Base-by-base conservation (phyloP, 2,888 invertebrate genomes). In the Pasiphila rectangulata region DNA sequence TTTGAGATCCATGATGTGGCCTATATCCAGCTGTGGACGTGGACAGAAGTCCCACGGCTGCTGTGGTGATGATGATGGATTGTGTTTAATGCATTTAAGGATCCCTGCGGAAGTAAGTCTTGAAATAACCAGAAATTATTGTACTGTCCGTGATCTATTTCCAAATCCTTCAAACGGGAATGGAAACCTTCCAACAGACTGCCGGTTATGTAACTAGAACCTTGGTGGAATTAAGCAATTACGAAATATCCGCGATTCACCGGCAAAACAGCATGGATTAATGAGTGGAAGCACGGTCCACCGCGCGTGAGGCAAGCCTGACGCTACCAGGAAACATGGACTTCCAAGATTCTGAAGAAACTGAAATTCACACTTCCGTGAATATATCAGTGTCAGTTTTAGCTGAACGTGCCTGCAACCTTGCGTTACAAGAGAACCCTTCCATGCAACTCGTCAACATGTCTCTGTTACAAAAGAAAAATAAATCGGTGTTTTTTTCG, bases 201-300 rank as follows among this genome's bases (percentile, higher is more conserved):
- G 16, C 45, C 46, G 46, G 48, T 56, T 50, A 52, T 44, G 51
- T 47, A 25, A 45, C 42, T 60, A 59, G 24, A 63, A 61, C 72
- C 69, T 75, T 69, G 67, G 55, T 62, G 56, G 63, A 68, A 71
- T 70, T 67, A 58, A 61, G 60, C 61, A 59, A 61, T 75, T 71
- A 67, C 61, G 66, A 64, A 72, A 73, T 59, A 54, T 55, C 60
- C 56, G 54, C 61, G 64, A 66, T 62, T 63, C 64, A 47, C 50
- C 47, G 41, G 41, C 54, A 47, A 61, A 57, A 51, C 61, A 53
- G 64, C 62, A 63, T 59, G 63, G 64, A 61, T 63, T 70, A 76
- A 73, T 69, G 69, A 69, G 74, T 77, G 85, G 85, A 83, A 78
- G 67, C 66, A 77, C 79, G 84, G 72, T 72, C 69, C 75, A 77